phyloP scores from a whole-genome alignment of 2,888 invertebrate species.

The Thecophora atra region DNA sequence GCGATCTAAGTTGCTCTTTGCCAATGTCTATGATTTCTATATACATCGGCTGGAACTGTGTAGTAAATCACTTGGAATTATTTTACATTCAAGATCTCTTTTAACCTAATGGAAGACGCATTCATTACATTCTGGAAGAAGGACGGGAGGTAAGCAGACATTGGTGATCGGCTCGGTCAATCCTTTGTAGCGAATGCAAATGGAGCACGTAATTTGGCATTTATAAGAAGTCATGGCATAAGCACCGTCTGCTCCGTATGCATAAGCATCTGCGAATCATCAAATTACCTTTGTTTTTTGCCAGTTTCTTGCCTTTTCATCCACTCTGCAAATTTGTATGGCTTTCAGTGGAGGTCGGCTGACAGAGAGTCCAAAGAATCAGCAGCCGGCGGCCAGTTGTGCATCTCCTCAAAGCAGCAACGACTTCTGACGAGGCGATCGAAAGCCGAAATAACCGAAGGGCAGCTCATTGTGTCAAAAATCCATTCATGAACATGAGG shows the following conservation, averaged over 20 bases:
- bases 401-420: slow-evolving; percentile 15
- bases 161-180: too few species aligned
- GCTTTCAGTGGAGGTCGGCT: slow-evolving; percentile 12
- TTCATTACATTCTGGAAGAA: too few species aligned
- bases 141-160: too few species aligned
- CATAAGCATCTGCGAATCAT: slow-evolving; percentile 18
- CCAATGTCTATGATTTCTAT: too few species aligned
- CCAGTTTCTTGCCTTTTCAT: neutral
- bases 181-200: neutral
- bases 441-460: slow-evolving; percentile 22
- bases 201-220: slow-evolving; percentile 16
- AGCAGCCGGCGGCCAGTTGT: slow-evolving; percentile 28
- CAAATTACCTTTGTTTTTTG: slow-evolving; percentile 15
- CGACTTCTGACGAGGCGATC: neutral
- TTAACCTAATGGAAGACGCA: too few species aligned
- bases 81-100: too few species aligned
- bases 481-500: slow-evolving; percentile 21
- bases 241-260: neutral
- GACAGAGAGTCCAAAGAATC: neutral
- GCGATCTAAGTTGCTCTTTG: too few species aligned
- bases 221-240: slow-evolving; percentile 12
- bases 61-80: too few species aligned
- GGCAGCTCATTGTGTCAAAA: slow-evolving; percentile 31
- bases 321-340: slow-evolving; percentile 14
- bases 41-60: too few species aligned